Evolutionary conservation across 2,888 invertebrate species (phyloP), one percentile per base, ranked within the genome.

Genomic region (Cheilosia vernalis): DNA sequence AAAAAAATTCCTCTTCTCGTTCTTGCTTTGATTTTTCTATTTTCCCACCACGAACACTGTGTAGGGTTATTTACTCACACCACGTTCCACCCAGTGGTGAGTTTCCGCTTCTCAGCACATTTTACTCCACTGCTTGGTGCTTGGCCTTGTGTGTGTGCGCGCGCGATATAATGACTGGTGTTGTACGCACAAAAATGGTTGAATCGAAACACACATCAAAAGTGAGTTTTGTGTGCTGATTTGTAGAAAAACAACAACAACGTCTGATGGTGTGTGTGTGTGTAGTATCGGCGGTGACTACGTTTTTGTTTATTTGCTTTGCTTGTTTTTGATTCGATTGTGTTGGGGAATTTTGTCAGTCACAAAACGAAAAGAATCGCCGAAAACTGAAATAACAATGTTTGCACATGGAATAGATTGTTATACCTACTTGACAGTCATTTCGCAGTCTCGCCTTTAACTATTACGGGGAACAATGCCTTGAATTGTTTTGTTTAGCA

Each of bases 131-230:
- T 17, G 47, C 17, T 55, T 78, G 67, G 79, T 17, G 47, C 17
- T 55, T 78, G 67, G 79, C 66, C 70, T 80, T 80, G 84, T 84
- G 21, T 84, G 47, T n/a, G 21, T 47, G 58, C 61, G 42, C 21
- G 55, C 47, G 47, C 66, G 42, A 21, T 44, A 33, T 42, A 66
- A 53, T 83, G 72, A 3, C 19, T 73, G 30, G 17, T 24, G 49
- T 66, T 60, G 42, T 60, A 64, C 64, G 77, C 55, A 64, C 10
- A 66, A 66, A 72, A 58, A 60, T 63, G 53, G 30, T 27, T 44
- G 42, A 51, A 51, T 40, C 17, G 56, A 70, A 64, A 76, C 24
- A 58, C 33, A 37, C 21, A 56, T 47, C 24, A 78, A 49, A 78
- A 72, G 17, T 61, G 9, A 49, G 60, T 49, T 78, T 78, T 67